A percentile compares a stretch with the other conserved stretches of the same genome.
phyloP scores from a whole-genome alignment of 1,140 invertebrate genomes.

The Papilio polyxenes region DNA sequence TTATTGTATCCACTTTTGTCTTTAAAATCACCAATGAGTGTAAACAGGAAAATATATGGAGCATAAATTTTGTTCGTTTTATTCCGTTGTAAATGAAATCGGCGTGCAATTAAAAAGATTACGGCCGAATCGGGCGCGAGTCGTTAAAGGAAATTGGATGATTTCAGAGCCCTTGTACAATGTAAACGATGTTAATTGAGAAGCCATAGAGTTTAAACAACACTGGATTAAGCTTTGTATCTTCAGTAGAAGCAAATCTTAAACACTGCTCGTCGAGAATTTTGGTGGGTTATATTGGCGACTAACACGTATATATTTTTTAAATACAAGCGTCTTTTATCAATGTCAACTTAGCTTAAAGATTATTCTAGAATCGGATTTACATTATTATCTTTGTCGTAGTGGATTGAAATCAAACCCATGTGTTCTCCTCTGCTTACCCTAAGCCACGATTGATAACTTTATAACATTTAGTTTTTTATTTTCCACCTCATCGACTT shows the following conservation, averaged over 20 bases:
- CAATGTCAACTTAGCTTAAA: too few species aligned
- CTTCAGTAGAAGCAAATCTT: not conserved
- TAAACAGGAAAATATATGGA: conserved; percentile 24
- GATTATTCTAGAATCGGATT: too few species aligned
- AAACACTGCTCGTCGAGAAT: not conserved
- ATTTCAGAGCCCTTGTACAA: conserved; percentile 16
- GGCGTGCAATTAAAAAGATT: conserved; percentile 27
- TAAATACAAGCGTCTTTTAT: too few species aligned
- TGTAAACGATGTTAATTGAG: conserved; percentile 22
- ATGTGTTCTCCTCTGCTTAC: too few species aligned
- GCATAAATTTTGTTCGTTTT: conserved; percentile 21
- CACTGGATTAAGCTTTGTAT: not conserved
- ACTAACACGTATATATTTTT: too few species aligned
- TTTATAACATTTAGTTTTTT: too few species aligned
- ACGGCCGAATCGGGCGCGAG: conserved; percentile 11
- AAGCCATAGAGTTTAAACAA: not conserved
- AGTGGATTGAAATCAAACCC: too few species aligned
- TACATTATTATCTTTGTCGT: too few species aligned
- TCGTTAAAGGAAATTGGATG: conserved; percentile 28
- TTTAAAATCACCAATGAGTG: not conserved
- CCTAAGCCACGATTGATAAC: too few species aligned
- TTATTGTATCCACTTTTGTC: not conserved
- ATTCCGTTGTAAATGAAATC: conserved; percentile 24
- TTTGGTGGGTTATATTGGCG: too few species aligned
- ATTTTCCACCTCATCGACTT: too few species aligned